Conservation (phyloP, 2,113 vertebrate species). For the Microcebus griseorufus region DNA sequence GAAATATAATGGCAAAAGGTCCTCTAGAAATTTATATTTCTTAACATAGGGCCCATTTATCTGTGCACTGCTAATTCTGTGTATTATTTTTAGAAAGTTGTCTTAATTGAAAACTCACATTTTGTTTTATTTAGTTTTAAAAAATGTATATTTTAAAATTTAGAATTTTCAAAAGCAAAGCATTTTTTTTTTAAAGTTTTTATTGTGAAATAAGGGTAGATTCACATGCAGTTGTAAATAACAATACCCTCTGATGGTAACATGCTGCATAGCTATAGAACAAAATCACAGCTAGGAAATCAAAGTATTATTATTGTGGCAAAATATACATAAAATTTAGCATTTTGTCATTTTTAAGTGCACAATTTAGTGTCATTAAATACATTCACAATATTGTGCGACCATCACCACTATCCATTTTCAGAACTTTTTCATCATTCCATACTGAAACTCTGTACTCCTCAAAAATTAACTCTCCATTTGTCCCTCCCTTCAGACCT, state of each 20-base stretch:
- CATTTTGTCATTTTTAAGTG: not conserved
- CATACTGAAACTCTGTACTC: no score
- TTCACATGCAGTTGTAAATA: not conserved
- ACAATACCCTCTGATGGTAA: not conserved
- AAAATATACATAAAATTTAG: not conserved
- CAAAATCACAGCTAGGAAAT: not conserved
- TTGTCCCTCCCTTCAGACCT: not conserved
- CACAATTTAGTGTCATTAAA: not conserved
- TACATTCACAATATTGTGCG: not conserved
- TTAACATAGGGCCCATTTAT: not conserved
- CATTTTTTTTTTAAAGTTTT: not conserved
- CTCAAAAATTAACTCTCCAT: not conserved
- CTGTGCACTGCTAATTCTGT: not conserved
- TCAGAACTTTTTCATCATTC: no score
- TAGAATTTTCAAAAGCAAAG: not conserved
- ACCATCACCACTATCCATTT: not conserved
- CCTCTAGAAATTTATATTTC: not conserved
- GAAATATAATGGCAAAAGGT: not conserved
- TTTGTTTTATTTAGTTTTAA: not conserved
- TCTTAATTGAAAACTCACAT: not conserved
- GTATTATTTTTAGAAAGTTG: not conserved
- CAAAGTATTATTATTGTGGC: not conserved
- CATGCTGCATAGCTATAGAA: not conserved
- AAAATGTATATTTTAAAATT: not conserved
- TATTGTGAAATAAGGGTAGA: not conserved